A percentile compares a stretch with the other conserved stretches of the same genome.
These are phyloP conservation scores for Caenorhabditis sp. DNA, from an alignment of 2,888 invertebrate species.

Conservation along the genomic window DNA sequence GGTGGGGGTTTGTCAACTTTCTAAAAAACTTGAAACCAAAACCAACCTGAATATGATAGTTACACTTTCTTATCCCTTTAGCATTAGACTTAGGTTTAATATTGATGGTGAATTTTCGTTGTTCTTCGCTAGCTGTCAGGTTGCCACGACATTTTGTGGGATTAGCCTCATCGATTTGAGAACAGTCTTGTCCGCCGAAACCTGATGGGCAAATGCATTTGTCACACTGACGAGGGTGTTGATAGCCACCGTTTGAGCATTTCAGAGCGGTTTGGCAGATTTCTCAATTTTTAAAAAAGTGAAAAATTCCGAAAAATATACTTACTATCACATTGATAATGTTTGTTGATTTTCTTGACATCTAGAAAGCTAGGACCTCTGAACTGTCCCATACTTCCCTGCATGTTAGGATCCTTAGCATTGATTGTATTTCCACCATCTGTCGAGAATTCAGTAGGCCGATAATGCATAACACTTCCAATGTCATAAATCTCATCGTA, in stretches of 20 bases:
- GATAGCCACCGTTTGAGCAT: slow-evolving; percentile 35
- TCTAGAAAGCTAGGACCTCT: slow-evolving; percentile 44
- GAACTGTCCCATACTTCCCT: slow-evolving; percentile 48
- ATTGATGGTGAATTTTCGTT: slow-evolving; percentile 37
- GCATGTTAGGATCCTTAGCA: slow-evolving; percentile 42
- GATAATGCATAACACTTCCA: slow-evolving; percentile 52
- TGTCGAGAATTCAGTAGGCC: slow-evolving; percentile 42
- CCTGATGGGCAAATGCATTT: slow-evolving; percentile 39
- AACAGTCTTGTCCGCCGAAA: slow-evolving; percentile 34
- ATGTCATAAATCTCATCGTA: slow-evolving; percentile 44
- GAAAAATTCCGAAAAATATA: neutral
- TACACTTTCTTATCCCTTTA: slow-evolving; percentile 27
- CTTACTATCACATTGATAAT: slow-evolving; percentile 37
- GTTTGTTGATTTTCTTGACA: slow-evolving; percentile 38
- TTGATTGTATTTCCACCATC: slow-evolving; percentile 36
- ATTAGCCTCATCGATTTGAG: slow-evolving; percentile 29
- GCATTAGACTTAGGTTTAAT: slow-evolving; percentile 22
- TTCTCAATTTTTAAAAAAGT: neutral
- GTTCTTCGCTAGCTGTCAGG: slow-evolving; percentile 25
- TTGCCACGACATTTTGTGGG: slow-evolving; percentile 32
- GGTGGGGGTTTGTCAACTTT: no score
- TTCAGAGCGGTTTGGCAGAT: slow-evolving; percentile 11
- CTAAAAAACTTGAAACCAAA: no score
- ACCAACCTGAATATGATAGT: slow-evolving; percentile 41
- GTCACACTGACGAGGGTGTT: slow-evolving; percentile 34